Evolutionary conservation across 2,113 vertebrate genomes (phyloP).

Genomic region (Larimichthys polyactis): DNA sequence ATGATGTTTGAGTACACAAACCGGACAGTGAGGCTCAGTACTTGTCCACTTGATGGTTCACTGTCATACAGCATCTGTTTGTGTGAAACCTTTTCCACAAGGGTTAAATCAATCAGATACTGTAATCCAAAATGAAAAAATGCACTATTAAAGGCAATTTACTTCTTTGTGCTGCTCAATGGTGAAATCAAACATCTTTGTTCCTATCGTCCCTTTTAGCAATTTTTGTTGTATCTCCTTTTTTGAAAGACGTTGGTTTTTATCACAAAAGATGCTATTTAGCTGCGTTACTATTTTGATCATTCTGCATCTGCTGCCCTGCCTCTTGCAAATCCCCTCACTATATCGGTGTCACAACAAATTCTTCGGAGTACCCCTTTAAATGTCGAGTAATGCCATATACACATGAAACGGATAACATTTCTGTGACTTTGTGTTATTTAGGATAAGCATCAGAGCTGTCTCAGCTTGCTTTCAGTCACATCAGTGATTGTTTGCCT

Average conservation of each 20-base stretch:
- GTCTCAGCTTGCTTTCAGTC: constrained; percentile 41
- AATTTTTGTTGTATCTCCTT: not conserved
- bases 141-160: not conserved
- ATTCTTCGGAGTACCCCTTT: not conserved
- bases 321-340: not conserved
- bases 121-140: constrained; percentile 14
- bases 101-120: not conserved
- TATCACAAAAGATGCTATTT: not conserved
- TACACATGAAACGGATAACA: not conserved
- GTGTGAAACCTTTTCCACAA: not conserved
- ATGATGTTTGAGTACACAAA: not conserved
- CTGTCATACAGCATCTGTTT: not conserved
- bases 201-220: not conserved
- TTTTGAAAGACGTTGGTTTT: not conserved
- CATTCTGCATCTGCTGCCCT: not conserved
- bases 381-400: no score
- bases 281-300: not conserved
- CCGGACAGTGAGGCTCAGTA: not conserved
- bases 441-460: constrained; percentile 30
- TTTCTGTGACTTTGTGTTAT: constrained; percentile 4
- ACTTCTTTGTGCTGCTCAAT: not conserved
- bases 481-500: constrained; percentile 40
- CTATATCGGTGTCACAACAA: not conserved
- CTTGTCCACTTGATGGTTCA: not conserved
- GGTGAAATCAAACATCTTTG: not conserved